Percentiles rank a stretch among this genome's conserved stretches.
Conservation (phyloP, 2,888 invertebrate genomes). For the Protonemura montana region DNA sequence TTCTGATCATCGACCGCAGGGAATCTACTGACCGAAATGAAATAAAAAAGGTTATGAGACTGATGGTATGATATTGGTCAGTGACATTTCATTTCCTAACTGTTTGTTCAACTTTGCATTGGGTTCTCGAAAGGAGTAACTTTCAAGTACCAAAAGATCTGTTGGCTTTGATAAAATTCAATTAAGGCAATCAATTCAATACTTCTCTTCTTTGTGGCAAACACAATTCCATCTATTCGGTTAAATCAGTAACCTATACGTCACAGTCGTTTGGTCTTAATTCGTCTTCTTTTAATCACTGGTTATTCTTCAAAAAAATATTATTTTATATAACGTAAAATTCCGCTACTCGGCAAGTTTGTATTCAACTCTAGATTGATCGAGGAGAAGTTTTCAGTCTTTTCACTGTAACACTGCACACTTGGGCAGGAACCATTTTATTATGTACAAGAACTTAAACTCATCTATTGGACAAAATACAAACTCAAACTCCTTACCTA, state of each 20-base stretch:
- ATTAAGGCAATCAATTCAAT: neutral
- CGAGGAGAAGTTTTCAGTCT: slow-evolving; percentile 39
- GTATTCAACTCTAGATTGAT: neutral
- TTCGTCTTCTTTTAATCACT: slow-evolving; percentile 33
- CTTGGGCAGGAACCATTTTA: slow-evolving; percentile 36
- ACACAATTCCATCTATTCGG: neutral
- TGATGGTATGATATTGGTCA: slow-evolving; percentile 43
- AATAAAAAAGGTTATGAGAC: no score
- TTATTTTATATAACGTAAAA: neutral
- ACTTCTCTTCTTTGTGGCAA: neutral
- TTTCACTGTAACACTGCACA: slow-evolving; percentile 40
- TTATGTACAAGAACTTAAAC: slow-evolving; percentile 37
- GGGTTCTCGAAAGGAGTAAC: neutral
- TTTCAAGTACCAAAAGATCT: neutral
- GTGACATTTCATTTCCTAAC: slow-evolving; percentile 38
- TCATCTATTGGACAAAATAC: slow-evolving; percentile 38
- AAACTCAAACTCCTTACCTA: slow-evolving; percentile 40
- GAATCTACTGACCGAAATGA: no score
- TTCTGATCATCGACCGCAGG: no score
- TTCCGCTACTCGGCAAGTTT: neutral
- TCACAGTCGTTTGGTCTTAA: slow-evolving; percentile 21
- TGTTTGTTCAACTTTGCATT: slow-evolving; percentile 28
- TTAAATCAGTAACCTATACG: neutral
- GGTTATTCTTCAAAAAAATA: slow-evolving; percentile 31
- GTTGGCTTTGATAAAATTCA: neutral